Evolutionary conservation across 2,113 vertebrate genomes (phyloP).

Genomic region (Eolophus roseicapilla): DNA sequence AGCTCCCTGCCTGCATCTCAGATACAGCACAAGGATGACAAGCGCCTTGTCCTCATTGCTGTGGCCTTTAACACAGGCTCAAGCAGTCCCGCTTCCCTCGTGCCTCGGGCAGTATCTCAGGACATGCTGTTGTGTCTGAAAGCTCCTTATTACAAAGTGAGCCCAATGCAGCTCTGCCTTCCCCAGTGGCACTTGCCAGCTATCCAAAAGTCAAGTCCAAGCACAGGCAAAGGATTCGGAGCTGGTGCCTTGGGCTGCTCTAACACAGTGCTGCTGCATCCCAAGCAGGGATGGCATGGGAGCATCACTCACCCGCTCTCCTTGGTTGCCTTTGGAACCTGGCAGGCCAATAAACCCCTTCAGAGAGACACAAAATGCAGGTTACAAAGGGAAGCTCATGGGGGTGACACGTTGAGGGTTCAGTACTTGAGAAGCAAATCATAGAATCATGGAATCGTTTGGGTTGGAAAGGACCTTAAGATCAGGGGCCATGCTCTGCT

Average conservation of each 20-base stretch:
- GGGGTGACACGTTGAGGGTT: neutral
- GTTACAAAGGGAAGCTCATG: neutral
- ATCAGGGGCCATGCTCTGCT: neutral
- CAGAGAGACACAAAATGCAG: neutral
- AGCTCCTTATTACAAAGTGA: neutral
- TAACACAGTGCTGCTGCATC: fast-evolving
- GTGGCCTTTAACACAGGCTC: neutral
- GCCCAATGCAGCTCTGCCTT: neutral
- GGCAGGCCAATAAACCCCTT: slow-evolving; percentile 78
- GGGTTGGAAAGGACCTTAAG: neutral
- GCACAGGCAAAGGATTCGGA: fast-evolving
- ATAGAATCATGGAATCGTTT: neutral
- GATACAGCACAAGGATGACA: fast-evolving
- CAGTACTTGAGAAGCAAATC: neutral
- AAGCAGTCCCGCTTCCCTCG: neutral
- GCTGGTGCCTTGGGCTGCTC: neutral
- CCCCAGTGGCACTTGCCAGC: neutral
- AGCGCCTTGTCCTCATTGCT: neutral
- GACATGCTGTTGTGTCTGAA: fast-evolving
- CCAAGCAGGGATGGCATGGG: neutral
- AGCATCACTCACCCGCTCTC: slow-evolving; percentile 70
- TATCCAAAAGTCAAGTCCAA: neutral
- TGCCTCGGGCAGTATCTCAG: neutral
- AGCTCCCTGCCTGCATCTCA: neutral
- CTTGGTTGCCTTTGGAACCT: slow-evolving; percentile 75